Base-by-base conservation (phyloP, 2,797 vertebrate genomes). In the Taenioides sp. region DNA sequence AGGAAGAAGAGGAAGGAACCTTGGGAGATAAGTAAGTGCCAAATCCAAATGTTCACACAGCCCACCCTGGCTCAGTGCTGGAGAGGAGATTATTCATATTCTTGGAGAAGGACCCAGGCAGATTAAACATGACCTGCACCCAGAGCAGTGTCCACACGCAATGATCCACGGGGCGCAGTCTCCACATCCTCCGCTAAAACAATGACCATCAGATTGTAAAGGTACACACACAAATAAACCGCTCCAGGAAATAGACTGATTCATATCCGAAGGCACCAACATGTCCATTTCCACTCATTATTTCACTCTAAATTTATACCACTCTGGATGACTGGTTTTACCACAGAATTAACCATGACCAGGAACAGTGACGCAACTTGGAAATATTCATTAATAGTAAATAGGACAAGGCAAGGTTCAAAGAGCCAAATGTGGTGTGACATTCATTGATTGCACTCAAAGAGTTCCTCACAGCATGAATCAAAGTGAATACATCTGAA, bases 1-100 rank as follows among this genome's bases (percentile, higher is more conserved):
- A 91, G 89, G 89, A 90, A 90, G 82, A 80, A 69, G 72, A 74
- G 90, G 90, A 92, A 93, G 92, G 91, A 92, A 93, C 80, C 73
- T 67, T 79, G 78, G 72, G 60, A 88, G 91, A 92, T 93, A 91
- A 87, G 84, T 87, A 69, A 3, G 64, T 84, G 92, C 92, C 92
- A 93, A 87, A 90, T 57, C 85, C 79, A 87, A 78, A 85, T 81
- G 77, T 89, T 92, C 92, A 92, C 90, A 93, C 87, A 92, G 88
- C 76, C 74, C 82, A 81, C 72, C 78, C 81, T 71, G 78, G 34
- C 84, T 87, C 78, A 61, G 84, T 80, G 71, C 79, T 68, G 78
- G 81, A 87, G 79, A 85, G 80, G 83, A 88, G 85, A 87, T 90
- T 86, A 88, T 89, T 92, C 75, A 87, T 87, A 86, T 90, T 90